Evolutionary conservation across 2,888 invertebrate genomes (phyloP).

Genomic region (Calameuta filiformis): DNA sequence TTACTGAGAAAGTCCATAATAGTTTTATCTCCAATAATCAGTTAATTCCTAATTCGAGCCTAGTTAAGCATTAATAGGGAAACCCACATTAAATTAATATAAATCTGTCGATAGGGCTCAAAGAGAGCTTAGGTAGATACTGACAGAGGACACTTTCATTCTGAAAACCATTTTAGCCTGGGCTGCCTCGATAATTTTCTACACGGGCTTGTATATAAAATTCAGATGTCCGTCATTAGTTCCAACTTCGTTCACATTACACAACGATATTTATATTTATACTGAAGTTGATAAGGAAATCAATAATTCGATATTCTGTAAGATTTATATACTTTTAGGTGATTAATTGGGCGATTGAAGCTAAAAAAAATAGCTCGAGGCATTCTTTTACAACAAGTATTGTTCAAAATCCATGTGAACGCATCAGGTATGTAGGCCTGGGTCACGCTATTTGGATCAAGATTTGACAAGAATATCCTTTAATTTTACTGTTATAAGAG

Average conservation of each 20-base stretch:
- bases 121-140: too few relatives aligned
- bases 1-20: too few relatives aligned
- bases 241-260: not conserved
- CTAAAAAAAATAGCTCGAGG: not conserved
- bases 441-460: conserved; percentile 34
- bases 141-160: too few relatives aligned
- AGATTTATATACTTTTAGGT: not conserved
- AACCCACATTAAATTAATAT: too few relatives aligned
- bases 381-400: conserved; percentile 40
- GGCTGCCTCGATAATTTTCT: too few relatives aligned
- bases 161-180: too few relatives aligned
- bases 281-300: not conserved
- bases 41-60: too few relatives aligned
- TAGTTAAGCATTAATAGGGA: too few relatives aligned
- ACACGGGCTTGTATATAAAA: too few relatives aligned
- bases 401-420: conserved; percentile 28
- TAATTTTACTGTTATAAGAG: not conserved
- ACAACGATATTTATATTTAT: not conserved
- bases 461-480: not conserved
- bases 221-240: too few relatives aligned
- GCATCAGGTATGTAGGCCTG: conserved; percentile 47
- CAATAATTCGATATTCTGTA: not conserved
- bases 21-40: too few relatives aligned
- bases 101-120: too few relatives aligned
- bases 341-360: not conserved